phyloP scores from a whole-genome alignment of 2,888 invertebrate species.

The Plagodis dolabraria region DNA sequence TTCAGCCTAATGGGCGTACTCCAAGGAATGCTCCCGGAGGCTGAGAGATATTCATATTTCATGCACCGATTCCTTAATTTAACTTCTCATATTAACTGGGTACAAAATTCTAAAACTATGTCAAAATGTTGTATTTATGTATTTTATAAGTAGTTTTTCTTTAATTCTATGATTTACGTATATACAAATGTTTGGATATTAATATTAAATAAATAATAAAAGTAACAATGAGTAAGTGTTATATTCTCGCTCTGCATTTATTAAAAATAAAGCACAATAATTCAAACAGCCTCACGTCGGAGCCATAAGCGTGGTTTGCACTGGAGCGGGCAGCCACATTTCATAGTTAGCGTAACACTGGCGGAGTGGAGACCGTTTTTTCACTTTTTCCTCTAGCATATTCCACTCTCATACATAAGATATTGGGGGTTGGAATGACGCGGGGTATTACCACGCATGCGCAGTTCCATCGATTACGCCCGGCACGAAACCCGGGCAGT shows the following conservation, averaged over 20 bases:
- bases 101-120: too few relatives aligned
- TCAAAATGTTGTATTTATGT: too few relatives aligned
- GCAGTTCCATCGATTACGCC: conserved; percentile 73
- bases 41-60: background rate
- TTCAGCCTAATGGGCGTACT: conserved; percentile 26
- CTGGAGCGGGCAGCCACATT: conserved; percentile 33
- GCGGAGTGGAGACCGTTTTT: conserved; percentile 47
- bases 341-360: conserved; percentile 44
- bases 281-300: background rate
- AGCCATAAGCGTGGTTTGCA: conserved; percentile 1
- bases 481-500: conserved; percentile 72
- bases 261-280: background rate
- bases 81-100: too few relatives aligned
- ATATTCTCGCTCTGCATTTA: background rate
- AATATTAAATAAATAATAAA: too few relatives aligned
- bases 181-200: too few relatives aligned
- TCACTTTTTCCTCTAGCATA: conserved; percentile 67
- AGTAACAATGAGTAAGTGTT: too few relatives aligned
- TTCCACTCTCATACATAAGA: conserved; percentile 81
- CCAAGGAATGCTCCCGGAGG: conserved; percentile 18
- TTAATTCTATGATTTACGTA: too few relatives aligned
- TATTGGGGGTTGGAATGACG: conserved; percentile 72
- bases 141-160: too few relatives aligned
- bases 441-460: conserved; percentile 66
- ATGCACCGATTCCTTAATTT: background rate